Percentiles rank a stretch among this genome's conserved stretches.
Evolutionary conservation across 2,797 vertebrate species (phyloP).

Genomic region (Meriones psammophilus): DNA sequence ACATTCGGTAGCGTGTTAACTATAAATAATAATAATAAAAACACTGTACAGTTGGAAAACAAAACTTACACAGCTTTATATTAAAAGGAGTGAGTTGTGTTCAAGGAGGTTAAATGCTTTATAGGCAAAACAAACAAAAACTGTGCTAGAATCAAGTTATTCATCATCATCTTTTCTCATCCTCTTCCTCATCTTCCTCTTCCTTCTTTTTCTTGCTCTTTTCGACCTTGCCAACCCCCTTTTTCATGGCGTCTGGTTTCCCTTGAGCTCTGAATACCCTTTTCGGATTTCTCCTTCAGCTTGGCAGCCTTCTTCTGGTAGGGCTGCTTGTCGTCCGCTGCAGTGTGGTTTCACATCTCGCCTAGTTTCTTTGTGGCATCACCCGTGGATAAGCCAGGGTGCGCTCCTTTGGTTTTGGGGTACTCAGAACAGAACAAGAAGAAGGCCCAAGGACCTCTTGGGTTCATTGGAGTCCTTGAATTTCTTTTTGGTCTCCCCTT

Average conservation of each 20-base stretch:
- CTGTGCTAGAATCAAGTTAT: background rate
- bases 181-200: background rate
- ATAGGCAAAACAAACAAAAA: constrained; percentile 92
- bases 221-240: no score
- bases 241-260: background rate
- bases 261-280: background rate
- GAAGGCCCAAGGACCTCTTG: background rate
- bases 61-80: background rate
- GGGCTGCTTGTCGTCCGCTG: background rate
- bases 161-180: background rate
- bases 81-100: constrained; percentile 75
- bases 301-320: background rate
- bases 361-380: no score
- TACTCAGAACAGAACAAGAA: no score
- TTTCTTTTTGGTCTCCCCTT: background rate
- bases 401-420: no score
- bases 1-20: background rate
- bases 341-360: no score
- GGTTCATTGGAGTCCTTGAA: background rate
- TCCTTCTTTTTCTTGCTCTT: background rate
- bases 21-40: background rate
- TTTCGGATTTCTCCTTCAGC: background rate
- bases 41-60: no score
- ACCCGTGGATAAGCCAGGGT: no score
- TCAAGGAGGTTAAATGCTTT: constrained; percentile 96